Percentiles rank a stretch among this genome's conserved stretches.
These are phyloP conservation scores for Melopsittacus undulatus DNA, from an alignment of 2,797 vertebrate genomes.

Conservation along the genomic window DNA sequence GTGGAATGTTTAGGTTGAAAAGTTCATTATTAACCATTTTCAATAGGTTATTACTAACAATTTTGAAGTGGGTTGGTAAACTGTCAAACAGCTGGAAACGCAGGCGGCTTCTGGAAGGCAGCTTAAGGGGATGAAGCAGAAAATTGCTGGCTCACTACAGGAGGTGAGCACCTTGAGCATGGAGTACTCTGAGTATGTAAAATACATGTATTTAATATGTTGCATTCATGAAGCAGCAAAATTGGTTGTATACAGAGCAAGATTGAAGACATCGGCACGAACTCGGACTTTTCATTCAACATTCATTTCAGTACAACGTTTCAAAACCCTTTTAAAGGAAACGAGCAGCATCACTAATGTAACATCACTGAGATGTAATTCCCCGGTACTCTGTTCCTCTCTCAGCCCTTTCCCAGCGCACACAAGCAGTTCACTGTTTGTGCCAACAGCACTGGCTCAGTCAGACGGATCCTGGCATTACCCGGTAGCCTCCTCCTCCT, in stretches of 20 bases:
- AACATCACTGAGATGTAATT: fast-evolving
- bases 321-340: background rate
- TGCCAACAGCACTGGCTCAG: fast-evolving
- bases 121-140: fast-evolving
- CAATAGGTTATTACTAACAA: background rate
- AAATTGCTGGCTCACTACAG: background rate
- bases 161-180: background rate
- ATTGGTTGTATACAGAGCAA: background rate
- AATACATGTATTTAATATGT: background rate
- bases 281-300: background rate
- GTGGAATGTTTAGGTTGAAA: background rate
- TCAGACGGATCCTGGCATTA: background rate
- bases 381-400: fast-evolving
- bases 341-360: fast-evolving
- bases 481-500: background rate
- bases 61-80: background rate
- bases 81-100: background rate
- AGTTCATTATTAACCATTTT: background rate
- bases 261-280: background rate
- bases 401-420: fast-evolving
- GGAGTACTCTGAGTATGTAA: background rate
- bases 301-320: background rate
- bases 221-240: background rate
- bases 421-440: fast-evolving
- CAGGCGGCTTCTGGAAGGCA: background rate